Conservation (phyloP, 2,797 vertebrate species). For the Limnodromus scolopaceus region DNA sequence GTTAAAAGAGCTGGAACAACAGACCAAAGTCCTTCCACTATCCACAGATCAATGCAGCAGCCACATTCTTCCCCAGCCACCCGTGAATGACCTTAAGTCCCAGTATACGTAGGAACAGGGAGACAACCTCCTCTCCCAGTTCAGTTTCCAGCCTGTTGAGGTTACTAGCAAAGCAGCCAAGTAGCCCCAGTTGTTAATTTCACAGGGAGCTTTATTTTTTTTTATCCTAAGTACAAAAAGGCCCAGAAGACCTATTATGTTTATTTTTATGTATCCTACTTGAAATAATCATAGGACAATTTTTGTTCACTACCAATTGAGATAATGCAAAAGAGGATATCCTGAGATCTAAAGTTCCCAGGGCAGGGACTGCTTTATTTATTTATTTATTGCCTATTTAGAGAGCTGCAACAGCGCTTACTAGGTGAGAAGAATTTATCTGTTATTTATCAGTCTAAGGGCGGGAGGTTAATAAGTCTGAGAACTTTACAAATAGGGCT, state of each 20-base stretch:
- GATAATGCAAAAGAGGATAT: neutral
- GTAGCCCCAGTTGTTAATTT: neutral
- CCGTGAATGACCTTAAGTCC: neutral
- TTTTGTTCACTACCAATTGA: neutral
- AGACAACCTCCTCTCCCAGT: neutral
- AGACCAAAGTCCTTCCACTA: conserved; percentile 20
- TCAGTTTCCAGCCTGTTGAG: neutral
- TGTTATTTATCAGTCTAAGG: neutral
- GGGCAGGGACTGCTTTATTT: neutral
- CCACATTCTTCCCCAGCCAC: neutral
- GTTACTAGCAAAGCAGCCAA: neutral
- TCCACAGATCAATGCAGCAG: neutral
- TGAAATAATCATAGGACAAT: neutral
- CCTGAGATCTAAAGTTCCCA: neutral
- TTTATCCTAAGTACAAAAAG: neutral
- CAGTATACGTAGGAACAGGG: rapidly evolving
- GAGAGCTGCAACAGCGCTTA: neutral
- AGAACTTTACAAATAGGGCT: neutral
- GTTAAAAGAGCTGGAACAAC: neutral
- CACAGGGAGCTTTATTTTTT: neutral
- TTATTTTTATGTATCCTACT: conserved; percentile 10
- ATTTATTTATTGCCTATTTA: neutral
- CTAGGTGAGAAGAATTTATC: neutral
- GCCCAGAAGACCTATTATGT: neutral
- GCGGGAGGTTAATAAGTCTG: neutral